Evolutionary conservation across 2,113 vertebrate genomes (phyloP).

Genomic region (Neogale vison): DNA sequence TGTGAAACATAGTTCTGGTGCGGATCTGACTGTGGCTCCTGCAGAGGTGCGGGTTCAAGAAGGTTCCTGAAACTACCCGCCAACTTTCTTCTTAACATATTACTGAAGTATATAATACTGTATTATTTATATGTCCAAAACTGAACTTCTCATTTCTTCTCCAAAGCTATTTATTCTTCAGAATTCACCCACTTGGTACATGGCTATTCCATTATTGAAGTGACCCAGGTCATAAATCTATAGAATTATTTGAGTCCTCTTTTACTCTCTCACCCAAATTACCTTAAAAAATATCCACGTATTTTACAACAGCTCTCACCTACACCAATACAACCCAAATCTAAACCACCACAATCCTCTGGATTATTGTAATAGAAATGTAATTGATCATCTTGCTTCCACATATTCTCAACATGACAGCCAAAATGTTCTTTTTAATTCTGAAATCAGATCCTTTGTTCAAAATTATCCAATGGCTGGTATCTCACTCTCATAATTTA

Average conservation of each 20-base stretch:
- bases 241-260: not conserved
- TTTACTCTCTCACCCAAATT: not conserved
- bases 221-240: not conserved
- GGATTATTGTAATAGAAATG: not conserved
- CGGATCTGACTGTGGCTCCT: too few species aligned
- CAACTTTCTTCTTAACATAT: not conserved
- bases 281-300: not conserved
- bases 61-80: rapidly evolving
- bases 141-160: not conserved
- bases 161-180: not conserved
- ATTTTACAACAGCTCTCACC: not conserved
- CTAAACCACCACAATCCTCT: not conserved
- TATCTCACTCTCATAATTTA: not conserved
- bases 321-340: not conserved
- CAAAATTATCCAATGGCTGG: not conserved
- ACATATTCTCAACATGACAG: not conserved
- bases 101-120: not conserved
- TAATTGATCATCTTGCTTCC: not conserved
- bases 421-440: not conserved
- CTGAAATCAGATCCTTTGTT: not conserved
- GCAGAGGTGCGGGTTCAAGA: too few species aligned
- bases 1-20: too few species aligned
- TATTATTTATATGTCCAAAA: not conserved
- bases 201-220: not conserved
- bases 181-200: not conserved